Evolutionary conservation across 2,888 invertebrate species (phyloP).

Genomic region (Metacarcinus magister): DNA sequence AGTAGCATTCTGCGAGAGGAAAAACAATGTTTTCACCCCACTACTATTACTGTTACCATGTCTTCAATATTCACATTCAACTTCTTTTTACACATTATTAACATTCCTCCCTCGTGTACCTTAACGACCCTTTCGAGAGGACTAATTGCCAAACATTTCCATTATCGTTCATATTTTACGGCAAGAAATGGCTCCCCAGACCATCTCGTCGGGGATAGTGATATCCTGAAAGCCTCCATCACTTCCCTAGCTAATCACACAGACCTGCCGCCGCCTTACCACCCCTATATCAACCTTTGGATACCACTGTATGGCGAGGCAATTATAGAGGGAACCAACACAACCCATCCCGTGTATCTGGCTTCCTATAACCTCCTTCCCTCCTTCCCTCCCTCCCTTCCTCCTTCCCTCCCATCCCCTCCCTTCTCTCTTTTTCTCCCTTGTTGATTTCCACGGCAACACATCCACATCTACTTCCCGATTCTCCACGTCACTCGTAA

Average conservation of each 20-base stretch:
- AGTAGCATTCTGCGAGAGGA: background rate
- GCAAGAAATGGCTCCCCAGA: constrained; percentile 11
- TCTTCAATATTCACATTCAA: background rate
- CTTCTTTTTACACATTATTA: background rate
- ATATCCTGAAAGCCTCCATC: constrained; percentile 15
- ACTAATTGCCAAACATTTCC: background rate
- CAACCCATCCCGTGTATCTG: background rate
- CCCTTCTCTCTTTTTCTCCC: constrained; percentile 1
- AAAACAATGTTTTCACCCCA: background rate
- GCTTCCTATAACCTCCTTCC: background rate
- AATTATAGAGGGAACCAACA: constrained; percentile 33
- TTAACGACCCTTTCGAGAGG: background rate
- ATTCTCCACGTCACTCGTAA: background rate
- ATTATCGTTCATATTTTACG: background rate
- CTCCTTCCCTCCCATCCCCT: background rate
- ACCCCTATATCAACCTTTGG: background rate
- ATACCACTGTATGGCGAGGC: background rate
- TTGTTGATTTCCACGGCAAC: background rate
- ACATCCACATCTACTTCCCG: background rate
- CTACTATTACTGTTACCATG: background rate
- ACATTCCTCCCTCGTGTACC: background rate
- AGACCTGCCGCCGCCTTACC: background rate
- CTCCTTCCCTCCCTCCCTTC: background rate
- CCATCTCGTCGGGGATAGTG: background rate
- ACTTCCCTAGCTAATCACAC: background rate